Conservation (phyloP, 2,888 invertebrate species). For the Nycteola revayana region DNA sequence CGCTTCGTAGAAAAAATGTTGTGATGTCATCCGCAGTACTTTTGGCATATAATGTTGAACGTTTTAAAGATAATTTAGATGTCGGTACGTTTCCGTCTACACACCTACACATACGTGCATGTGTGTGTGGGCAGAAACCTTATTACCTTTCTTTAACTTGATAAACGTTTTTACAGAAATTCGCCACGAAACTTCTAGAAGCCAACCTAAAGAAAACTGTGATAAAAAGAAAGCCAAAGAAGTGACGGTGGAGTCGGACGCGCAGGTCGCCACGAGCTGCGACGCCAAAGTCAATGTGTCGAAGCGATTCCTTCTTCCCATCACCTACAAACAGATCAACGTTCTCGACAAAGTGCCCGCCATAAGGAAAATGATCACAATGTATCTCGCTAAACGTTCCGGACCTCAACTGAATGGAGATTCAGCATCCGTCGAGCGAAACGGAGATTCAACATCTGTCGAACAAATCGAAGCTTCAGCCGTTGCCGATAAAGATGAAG, state of each 20-base stretch:
- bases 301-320: slow-evolving; percentile 53
- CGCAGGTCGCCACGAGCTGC: slow-evolving; percentile 28
- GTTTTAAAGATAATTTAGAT: too few species aligned
- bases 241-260: slow-evolving; percentile 20
- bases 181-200: too few species aligned
- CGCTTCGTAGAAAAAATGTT: too few species aligned
- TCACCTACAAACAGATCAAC: slow-evolving; percentile 36
- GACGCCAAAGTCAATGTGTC: slow-evolving; percentile 27
- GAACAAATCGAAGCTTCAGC: neutral
- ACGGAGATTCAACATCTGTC: neutral
- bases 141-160: too few species aligned
- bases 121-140: too few species aligned
- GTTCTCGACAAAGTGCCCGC: slow-evolving; percentile 19
- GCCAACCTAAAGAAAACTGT: slow-evolving; percentile 40
- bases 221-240: slow-evolving; percentile 29
- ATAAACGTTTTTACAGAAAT: too few species aligned
- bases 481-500: slow-evolving; percentile 1
- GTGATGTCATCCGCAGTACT: too few species aligned
- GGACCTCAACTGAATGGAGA: neutral
- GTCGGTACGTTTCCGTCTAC: neutral
- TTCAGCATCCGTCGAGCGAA: neutral
- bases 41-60: too few species aligned
- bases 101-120: neutral
- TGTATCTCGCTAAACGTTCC: slow-evolving; percentile 31
- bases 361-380: slow-evolving; percentile 39